A percentile compares a stretch with the other conserved stretches of the same genome.
These are phyloP conservation scores for Nothocercus julius DNA, from an alignment of 2,113 vertebrate species.

Conservation along the genomic window DNA sequence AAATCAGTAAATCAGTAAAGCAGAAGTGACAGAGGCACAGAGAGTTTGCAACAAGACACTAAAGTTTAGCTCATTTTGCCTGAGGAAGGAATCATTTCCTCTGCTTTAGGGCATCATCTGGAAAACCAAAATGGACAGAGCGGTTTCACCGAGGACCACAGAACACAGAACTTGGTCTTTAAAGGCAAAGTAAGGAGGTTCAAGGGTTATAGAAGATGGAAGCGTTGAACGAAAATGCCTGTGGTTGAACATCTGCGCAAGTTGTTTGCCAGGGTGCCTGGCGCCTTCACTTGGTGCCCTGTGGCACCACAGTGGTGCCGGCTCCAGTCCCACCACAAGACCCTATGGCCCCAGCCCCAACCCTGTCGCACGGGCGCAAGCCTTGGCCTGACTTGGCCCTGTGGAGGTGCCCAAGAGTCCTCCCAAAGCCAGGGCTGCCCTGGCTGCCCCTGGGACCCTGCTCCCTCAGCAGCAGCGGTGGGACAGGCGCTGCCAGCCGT, in stretches of 20 bases:
- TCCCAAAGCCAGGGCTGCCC: no score
- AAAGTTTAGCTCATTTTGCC: not conserved
- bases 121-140: not conserved
- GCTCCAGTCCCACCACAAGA: no score
- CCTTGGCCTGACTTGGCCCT: no score
- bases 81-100: not conserved
- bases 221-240: not conserved
- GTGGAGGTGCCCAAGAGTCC: no score
- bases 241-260: not conserved
- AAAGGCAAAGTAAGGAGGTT: not conserved
- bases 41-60: not conserved
- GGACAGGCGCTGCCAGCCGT: no score
- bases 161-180: not conserved
- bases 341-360: no score
- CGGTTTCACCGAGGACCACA: not conserved
- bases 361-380: no score
- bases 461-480: no score
- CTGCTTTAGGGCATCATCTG: not conserved
- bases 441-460: no score
- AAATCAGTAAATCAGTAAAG: not conserved
- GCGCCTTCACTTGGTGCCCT: no score
- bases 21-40: not conserved
- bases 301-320: no score
- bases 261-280: no score
- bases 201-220: not conserved